Percentiles rank a stretch among this genome's conserved stretches.
phyloP scores from a whole-genome alignment of 2,113 vertebrate species.

The Gnathonemus longibarbis region DNA sequence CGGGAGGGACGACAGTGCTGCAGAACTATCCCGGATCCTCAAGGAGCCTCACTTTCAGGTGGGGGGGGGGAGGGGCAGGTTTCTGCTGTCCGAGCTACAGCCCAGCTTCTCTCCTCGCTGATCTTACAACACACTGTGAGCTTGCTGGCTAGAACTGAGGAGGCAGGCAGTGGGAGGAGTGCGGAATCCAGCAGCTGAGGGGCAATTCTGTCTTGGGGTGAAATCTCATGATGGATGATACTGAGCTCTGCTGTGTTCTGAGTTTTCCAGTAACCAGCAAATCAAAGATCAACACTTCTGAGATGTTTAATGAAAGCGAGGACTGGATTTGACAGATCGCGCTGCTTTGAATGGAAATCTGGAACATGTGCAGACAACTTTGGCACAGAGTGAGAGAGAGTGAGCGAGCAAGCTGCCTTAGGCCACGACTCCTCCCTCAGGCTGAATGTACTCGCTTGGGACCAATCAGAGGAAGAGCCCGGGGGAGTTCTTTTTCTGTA shows the following conservation, averaged over 20 bases:
- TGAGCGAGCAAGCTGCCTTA: background rate
- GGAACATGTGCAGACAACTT: background rate
- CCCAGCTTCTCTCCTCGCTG: background rate
- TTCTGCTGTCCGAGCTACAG: background rate
- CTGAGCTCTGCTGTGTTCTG: background rate
- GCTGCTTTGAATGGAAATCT: background rate
- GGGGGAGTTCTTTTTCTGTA: background rate
- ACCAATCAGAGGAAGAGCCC: conserved; percentile 13
- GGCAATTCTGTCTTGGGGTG: background rate
- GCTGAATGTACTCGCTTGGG: conserved; percentile 11
- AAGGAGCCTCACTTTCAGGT: conserved; percentile 97
- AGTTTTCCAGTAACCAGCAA: background rate
- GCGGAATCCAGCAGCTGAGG: background rate
- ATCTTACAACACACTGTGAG: background rate
- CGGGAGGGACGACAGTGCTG: conserved; percentile 75
- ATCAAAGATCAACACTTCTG: background rate
- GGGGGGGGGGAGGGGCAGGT: background rate
- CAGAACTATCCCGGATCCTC: conserved; percentile 84
- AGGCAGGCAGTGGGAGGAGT: background rate
- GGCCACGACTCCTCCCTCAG: background rate
- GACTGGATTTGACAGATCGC: background rate
- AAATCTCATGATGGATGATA: background rate
- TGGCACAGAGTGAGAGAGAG: conserved; percentile 5
- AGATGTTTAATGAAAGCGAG: background rate
- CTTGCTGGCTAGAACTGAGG: background rate